phyloP scores from a whole-genome alignment of 1,140 invertebrate genomes.

The Brachionus koreanus region DNA sequence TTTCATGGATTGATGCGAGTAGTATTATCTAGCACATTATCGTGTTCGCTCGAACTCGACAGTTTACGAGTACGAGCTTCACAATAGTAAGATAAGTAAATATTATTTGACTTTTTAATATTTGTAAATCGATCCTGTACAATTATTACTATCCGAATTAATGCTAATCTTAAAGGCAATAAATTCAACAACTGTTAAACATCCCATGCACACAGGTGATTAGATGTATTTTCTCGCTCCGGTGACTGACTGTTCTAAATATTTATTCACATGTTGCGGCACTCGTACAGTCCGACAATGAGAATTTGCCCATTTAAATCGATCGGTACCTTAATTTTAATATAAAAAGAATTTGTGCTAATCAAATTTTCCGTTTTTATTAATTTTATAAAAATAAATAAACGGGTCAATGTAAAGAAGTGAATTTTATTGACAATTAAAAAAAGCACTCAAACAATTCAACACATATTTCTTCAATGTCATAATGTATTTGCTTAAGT shows the following conservation, averaged over 20 bases:
- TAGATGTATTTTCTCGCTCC: not conserved
- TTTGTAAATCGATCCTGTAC: constrained; percentile 21
- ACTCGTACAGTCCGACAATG: constrained; percentile 1
- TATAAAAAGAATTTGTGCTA: not conserved
- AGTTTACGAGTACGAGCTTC: not conserved
- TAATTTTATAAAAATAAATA: constrained; percentile 16
- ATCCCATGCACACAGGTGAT: constrained; percentile 22
- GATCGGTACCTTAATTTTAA: constrained; percentile 7
- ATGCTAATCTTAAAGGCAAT: not conserved
- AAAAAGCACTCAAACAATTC: not conserved
- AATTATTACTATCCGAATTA: constrained; percentile 20
- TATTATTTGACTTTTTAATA: constrained; percentile 10
- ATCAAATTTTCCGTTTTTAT: constrained; percentile 22
- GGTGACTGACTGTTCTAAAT: constrained; percentile 1
- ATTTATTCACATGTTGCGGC: constrained; percentile 23
- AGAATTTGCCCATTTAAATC: not conserved
- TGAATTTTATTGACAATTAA: not conserved
- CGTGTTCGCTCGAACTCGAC: not conserved
- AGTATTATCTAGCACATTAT: not conserved
- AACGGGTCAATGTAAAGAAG: not conserved
- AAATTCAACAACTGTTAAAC: constrained; percentile 17
- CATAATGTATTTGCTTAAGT: constrained; percentile 36
- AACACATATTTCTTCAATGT: constrained; percentile 1
- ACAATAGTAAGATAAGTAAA: constrained; percentile 16
- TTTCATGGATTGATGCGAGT: not conserved